Evolutionary conservation across 2,888 invertebrate species (phyloP), one percentile per base, ranked within the genome.

Genomic region (Hirtodrosophila trivittata): DNA sequence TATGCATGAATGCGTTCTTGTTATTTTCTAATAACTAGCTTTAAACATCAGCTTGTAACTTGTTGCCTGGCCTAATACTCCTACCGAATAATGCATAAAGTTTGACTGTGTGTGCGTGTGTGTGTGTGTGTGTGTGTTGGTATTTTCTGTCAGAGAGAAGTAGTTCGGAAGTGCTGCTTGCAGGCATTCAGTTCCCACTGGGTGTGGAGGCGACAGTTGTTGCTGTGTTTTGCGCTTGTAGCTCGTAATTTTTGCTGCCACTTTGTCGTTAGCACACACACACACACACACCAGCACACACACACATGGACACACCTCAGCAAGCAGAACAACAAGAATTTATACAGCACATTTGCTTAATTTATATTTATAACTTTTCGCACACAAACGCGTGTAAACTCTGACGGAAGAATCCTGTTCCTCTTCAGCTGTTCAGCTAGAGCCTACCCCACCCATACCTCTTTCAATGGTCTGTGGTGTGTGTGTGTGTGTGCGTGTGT

Each of bases 261-360:
- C 66, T 70, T 81, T 69, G 57, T 63, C 66, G 62, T 52, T 68
- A 46, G 38, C 46, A 35, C 37, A 14, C 28, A 43, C 56, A 50
- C 63, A 39, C 54, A 52, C 55, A 46, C 50, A 14, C 35, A 35
- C 37, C 0, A 21, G 7, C n/a, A 26, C 38, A 43, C 12, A 28
- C 1, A 13, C 1, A 35, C 14, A 12, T n/a, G 30, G 35, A 28
- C 55, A 51, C 56, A 59, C 55, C 64, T 59, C 47, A 43, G 68
- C 50, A 33, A 42, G 57, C 45, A 55, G 46, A 69, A 57, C 78
- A 82, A 69, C 63, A 77, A 73, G 77, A 81, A 76, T 83, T 81
- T 81, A 81, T 74, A 66, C 84, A 83, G 76, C 77, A 80, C 86
- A 86, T 81, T 81, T 86, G 81, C 86, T 81, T 81, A 81, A 81